Base-by-base conservation (phyloP, 2,113 vertebrate species). In the Leuciscus idus region DNA sequence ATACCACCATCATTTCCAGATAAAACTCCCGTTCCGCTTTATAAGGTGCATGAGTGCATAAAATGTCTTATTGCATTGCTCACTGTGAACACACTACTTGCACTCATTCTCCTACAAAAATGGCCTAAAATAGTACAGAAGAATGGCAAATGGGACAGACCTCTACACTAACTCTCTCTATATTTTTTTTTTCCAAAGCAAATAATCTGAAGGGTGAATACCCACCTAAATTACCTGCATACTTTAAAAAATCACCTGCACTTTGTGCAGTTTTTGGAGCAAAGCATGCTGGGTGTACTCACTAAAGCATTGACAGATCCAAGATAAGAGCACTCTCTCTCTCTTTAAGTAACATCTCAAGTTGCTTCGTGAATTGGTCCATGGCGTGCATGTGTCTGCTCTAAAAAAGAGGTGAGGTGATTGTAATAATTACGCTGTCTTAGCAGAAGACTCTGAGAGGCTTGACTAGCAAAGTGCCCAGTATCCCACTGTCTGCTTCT, bases 311-410 rank as follows among this genome's bases (percentile, higher is more conserved):
- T 82, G 68, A 85, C 46, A 77, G 57, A 50, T 7, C 9, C 1
- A 9, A 43, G 4, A 66, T 48, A 21, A 68, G 21, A 50, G 61
- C 62, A 36, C 74, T 81, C 23, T 83, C 6, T 23, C 57, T 87
- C 85, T 89, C 94, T 89, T 93, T 85, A 92, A 80, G 92, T 86
- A 89, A 89, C 33, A 80, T 88, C 91, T 93, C 21, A 92, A 90
- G 84, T 91, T 92, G 92, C 85, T 21, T 28, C 61, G 91, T 93
- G 93, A 90, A 88, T 68, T 88, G 68, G 62, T 93, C 92, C 82
- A 86, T 52, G 52, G 50, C 4, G 46, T 79, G 88, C 89, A 87
- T 87, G 87, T 93, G 88, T 87, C 86, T 81, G 76, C 66, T 68
- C 72, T 77, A 70, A 85, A 74, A 75, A 59, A 46, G 39, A 81